Evolutionary conservation across 2,113 vertebrate species (phyloP), one percentile per base, ranked within the genome.

Genomic region (Seriola rivoliana): DNA sequence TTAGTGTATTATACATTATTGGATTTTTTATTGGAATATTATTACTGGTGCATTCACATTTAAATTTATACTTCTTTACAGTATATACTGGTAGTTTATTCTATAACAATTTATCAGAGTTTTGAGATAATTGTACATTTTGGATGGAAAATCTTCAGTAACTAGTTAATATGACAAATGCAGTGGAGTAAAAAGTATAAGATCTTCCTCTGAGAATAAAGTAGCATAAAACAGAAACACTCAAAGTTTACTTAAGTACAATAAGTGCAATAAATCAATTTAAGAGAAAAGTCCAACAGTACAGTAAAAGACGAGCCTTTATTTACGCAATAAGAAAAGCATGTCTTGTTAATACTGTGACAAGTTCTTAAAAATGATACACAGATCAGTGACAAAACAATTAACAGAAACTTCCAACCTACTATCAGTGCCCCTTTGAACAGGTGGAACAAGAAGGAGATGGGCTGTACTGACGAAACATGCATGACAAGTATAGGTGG

Each of bases 271-370:
- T 44, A 6, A 25, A 25, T 4, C 23, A 36, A 66, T 65, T 19
- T 17, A 34, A 67, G 32, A 36, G 9, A 11, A 42, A 80, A 65
- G 25, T n/a, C 11, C 23, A 79, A 6, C 13, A 29, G 54, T 81
- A 86, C 68, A 85, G 78, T 88, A 90, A 93, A 93, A 91, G 84
- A 93, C 54, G 21, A 83, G 84, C 73, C 70, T 95, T 94, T 93
- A 94, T 93, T 94, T 86, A 70, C 62, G 71, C 58, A 81, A 46
- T 81, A 89, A 90, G 71, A 88, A 93, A 92, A 86, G 70, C 80
- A 75, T 62, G 57, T 86, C 70, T 78, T 84, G 57, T 78, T 70
- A 86, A 88, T 73, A 91, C 86, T 68, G 38, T 78, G 83, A 80
- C 74, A 92, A 73, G n/a, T 80, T 83, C 81, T 76, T 73, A 84